Base-by-base conservation (phyloP, 2,113 vertebrate genomes). In the Paracyprichromis sp. region DNA sequence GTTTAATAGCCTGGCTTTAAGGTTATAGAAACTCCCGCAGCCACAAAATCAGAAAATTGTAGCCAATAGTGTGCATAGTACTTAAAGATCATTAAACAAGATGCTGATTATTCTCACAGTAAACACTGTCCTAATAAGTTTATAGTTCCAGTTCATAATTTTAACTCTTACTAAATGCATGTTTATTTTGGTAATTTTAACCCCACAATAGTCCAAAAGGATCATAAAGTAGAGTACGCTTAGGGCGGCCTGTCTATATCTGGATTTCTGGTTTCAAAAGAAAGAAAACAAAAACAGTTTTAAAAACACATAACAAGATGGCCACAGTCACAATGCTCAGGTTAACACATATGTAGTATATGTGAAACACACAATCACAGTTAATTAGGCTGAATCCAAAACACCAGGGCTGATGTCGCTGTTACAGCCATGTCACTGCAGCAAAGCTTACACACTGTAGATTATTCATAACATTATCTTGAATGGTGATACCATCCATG, bases 111-210 rank as follows among this genome's bases (percentile, higher is more conserved):
- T 61, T 9, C 17, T 52, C 17, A 1, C 17, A 52, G 50, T 52
- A 52, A 52, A 19, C 50, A 52, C 17, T 52, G 0, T 9, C 17
- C 50, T 52, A 52, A 52, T 52, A 1, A 2, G 17, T 52, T 52
- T 52, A 52, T 19, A 19, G 47, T 52, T 52, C 3, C 47, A 19
- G 47, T 52, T 52, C 47, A 52, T 52, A 52, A 1, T 52, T 9
- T 52, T 0, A 52, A 19, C 1, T 52, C 3, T 52, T 52, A 52
- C 47, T 52, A 1, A 2, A 52, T 52, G 0, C 47, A 52, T 52
- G 47, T 52, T 19, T 52, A 52, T 52, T 52, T 52, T 5, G 47
- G 1, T 52, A 1, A 52, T 52, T 19, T 19, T 52, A 52, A 0
- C 17, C 47, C 47, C 47, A 52, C 17, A 52, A 52, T 19, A 52